Conservation (phyloP, 1,140 invertebrate species). For the Apolygus lucorum region DNA sequence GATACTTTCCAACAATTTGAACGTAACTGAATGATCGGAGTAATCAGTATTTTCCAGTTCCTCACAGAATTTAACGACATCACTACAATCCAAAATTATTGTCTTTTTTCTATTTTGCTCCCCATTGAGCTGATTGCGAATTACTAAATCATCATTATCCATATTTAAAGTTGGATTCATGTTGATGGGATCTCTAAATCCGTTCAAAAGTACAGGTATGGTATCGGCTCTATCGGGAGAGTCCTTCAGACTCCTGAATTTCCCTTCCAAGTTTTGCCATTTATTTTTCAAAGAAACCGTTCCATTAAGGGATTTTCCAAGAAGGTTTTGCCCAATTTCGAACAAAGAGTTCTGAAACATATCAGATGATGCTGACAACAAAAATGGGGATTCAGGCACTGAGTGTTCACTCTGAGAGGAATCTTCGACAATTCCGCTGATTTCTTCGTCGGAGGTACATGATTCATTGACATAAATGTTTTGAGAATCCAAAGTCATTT, state of each 20-base stretch:
- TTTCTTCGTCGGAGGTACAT: slow-evolving; percentile 8
- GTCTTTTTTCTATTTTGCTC: background rate
- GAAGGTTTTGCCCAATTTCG: slow-evolving; percentile 42
- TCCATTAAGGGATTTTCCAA: slow-evolving; percentile 43
- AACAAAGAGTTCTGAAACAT: slow-evolving; percentile 41
- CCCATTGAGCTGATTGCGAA: background rate
- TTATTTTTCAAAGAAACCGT: slow-evolving; percentile 45
- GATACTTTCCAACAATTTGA: slow-evolving; percentile 25
- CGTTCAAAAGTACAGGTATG: background rate
- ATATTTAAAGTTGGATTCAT: background rate
- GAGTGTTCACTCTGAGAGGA: slow-evolving; percentile 3
- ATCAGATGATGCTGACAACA: slow-evolving; percentile 31
- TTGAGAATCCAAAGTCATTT: background rate
- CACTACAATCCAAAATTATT: slow-evolving; percentile 20
- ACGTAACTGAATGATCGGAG: background rate
- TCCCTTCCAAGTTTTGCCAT: slow-evolving; percentile 35
- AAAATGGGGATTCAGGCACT: slow-evolving; percentile 32
- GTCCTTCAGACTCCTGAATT: slow-evolving; percentile 21
- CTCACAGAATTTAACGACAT: slow-evolving; percentile 26
- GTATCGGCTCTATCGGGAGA: background rate
- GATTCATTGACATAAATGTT: background rate
- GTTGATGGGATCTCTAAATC: background rate
- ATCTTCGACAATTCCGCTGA: slow-evolving; percentile 16
- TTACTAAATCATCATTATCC: background rate
- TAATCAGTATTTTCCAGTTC: slow-evolving; percentile 22